Base-by-base conservation (phyloP, 2,888 invertebrate species). In the Dugesia japonica region DNA sequence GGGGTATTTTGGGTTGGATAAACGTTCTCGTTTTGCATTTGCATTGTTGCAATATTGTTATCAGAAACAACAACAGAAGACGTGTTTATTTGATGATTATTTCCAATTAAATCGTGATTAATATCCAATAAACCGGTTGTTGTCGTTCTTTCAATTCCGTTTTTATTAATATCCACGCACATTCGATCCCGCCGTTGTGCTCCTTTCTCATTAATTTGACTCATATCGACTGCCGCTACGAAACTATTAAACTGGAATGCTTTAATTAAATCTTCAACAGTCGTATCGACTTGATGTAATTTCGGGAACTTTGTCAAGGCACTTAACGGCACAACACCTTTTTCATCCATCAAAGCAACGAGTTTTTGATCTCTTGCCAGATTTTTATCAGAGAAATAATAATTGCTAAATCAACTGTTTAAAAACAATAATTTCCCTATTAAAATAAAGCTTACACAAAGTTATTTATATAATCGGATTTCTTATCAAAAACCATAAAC, bases 321-420 rank as follows among this genome's bases (percentile, higher is more conserved):
- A 23, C 56, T 26, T 13, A 75, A n/a, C 4, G 75, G 75, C 26
- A 75, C 75, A 26, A 26, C 56, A 15, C 42, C 75, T 17, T n/a
- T 23, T 1, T 26, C 75, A 7, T 26, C 75, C 75, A 75, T 75
- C 23, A 75, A 26, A n/a, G 42, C 75, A 26, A 27, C 56, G 4
- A 75, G 75, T 7, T 28, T 75, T 26, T 38, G 42, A 28, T 75
- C 75, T 13, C 75, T 26, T 7, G 75, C 42, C 26, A 75, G 75
- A 23, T 75, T 75, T 27, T 75, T 75, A n/a, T 27, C 56, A 1
- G 75, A 75, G 56, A 75, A 75, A 26, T 75, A 75, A 26, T 75
- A 42, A 23, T 75, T 42, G 27, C 75, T 75, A 26, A 26, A 26
- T 26, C 4, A 56, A 38, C 9, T 7, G 74, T 20, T 56, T n/a